Base-by-base conservation (phyloP, 2,113 vertebrate species). In the Corythaixoides concolor region DNA sequence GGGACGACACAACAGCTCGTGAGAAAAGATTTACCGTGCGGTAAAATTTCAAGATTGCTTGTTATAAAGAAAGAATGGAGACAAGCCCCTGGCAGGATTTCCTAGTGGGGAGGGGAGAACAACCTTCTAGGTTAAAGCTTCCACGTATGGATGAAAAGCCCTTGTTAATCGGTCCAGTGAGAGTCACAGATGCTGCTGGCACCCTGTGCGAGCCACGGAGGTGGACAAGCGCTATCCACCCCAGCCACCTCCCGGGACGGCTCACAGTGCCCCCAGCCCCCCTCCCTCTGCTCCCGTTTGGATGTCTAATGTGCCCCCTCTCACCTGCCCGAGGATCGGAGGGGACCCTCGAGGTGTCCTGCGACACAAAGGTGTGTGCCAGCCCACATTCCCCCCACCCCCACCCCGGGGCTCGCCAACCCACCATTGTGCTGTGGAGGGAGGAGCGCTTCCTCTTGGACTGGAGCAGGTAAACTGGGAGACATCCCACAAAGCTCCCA, bases 141-240 rank as follows among this genome's bases (percentile, higher is more conserved):
- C 79, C 23, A 11, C 0, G 3, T 9, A 45, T 5, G 26, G 39
- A 12, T 32, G 73, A 49, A 24, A 39, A 89, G 6, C 39, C 52
- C 1, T 18, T 1, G 0, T 5, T 35, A 28, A 11, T 20, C 1
- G 20, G 5, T 41, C 47, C 91, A 16, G 15, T 0, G 5, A 50
- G 73, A 43, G 45, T 14, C 12, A 9, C 20, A 33, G 56, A 37
- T 27, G n/a, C 35, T 0, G 0, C 62, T 7, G 32, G 33, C 33
- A 18, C 15, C 14, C 47, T 67, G 22, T 27, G 39, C 16, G 3
- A 83, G 67, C 68, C 27, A 9, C 2, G 0, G 8, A 10, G 67
- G 20, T 12, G 52, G 43, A 12, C 37, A 72, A 59, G 43, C 12
- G n/a, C 50, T 39, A 8, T 1, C 55, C 26, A 5, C 30, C 55